Evolutionary conservation across 64 coral and sea anemone genomes (phyloP), one percentile per base, ranked within the genome.

Genomic region (Stichodactyla helianthus): DNA sequence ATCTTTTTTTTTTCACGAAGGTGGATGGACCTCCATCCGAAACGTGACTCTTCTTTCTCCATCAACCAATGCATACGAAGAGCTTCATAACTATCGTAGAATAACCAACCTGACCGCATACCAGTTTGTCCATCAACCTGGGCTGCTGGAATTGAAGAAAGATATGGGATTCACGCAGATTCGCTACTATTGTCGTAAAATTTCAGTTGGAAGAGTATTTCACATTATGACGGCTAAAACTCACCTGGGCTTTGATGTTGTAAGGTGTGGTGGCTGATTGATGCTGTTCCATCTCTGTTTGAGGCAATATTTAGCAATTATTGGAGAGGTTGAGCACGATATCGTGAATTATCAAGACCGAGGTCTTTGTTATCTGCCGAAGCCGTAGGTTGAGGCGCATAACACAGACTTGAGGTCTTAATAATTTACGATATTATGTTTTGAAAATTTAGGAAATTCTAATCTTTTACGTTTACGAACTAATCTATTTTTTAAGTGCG

Each of bases 31-130:
- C 19, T 16, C 19, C 62, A 65, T 65, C 62, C 19, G 62, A 20
- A 65, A 65, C 22, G 62, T 65, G 15, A 64, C 16, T 90, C 77
- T 77, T 55, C 88, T 51, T 85, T 90, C 27, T 90, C 82, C 64
- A n/a, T n/a, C 62, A 19, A 65, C 8, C 62, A 4, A 22, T 65
- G 62, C 62, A 65, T n/a, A 22, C 62, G 18, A 65, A 65, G 18
- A 0, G 2, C 5, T 65, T 1, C 0, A 4, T 7, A 16, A 65
- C 62, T 65, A 65, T 12, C 62, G 62, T 20, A 22, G 19, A 22
- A 65, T 65, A 65, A n/a, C 62, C 62, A 65, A 0, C 22, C 62
- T 65, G 18, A 22, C 18, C 20, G 5, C 7, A 19, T n/a, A 19
- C 20, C 62, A 65, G 62, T 65, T 22, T 22, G 12, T 65, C 7